Base-by-base conservation (phyloP, 2,113 vertebrate genomes). In the Reinhardtius hippoglossoides region DNA sequence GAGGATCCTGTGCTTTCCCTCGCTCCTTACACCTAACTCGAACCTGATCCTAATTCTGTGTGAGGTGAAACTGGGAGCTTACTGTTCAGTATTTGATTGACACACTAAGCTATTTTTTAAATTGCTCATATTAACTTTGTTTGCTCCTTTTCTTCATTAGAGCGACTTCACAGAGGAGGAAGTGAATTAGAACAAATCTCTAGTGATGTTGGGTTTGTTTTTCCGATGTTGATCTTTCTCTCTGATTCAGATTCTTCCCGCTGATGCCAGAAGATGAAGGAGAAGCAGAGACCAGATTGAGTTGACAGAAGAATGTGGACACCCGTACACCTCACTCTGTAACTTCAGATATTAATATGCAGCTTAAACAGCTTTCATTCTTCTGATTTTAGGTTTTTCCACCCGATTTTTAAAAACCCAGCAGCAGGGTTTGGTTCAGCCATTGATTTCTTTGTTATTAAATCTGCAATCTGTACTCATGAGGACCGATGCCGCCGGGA, bases 211-310 rank as follows among this genome's bases (percentile, higher is more conserved):
- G 55, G n/a, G 37, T 24, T 78, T 3, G 50, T 74, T 59, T n/a
- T 13, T 63, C 27, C 52, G 54, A 24, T 12, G 12, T 42, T 62
- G 35, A 18, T n/a, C 23, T 21, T 40, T 61, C 35, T 37, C 5
- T 42, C 54, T 13, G 54, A 13, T 23, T 56, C 9, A 0, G 31
- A 21, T 4, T 74, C n/a, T 12, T 74, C 35, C 59, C 78, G 54
- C 76, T 84, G 64, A 26, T 73, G 59, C 67, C 67, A 67, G 73
- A 57, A 75, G 78, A 80, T 81, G 80, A 85, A 66, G 5, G 65
- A 77, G 69, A 15, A 16, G 14, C 18, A 50, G 6, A 50, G 16
- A 5, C 6, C 46, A 50, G 15, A 46, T 16, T 16, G 44, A 46
- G 14, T 15, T 15, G 16, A 1, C 23, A 27, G 56, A 46, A 21